These are phyloP conservation scores for Heterocephalus glaber DNA, from an alignment of 2,113 vertebrate species.

Conservation along the genomic window DNA sequence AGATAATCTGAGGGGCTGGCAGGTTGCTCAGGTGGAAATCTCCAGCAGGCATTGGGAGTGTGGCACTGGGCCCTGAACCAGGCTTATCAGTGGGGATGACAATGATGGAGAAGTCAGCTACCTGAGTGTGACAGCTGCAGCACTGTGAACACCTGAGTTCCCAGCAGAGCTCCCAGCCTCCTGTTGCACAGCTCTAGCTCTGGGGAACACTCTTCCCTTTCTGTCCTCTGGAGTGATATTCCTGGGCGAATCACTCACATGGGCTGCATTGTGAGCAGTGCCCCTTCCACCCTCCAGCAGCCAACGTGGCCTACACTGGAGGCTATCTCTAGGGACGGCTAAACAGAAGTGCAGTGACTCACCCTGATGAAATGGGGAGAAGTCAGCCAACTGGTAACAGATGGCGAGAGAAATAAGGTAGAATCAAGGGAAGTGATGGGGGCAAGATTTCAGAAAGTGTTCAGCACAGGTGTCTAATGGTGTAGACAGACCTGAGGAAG, in stretches of 20 bases:
- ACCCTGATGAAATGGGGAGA: background rate
- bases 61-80: background rate
- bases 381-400: background rate
- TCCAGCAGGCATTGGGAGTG: background rate
- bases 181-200: background rate
- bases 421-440: background rate
- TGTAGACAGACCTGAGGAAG: background rate
- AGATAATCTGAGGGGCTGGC: background rate
- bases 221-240: background rate
- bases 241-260: background rate
- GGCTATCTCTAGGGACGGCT: background rate
- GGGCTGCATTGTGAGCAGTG: background rate
- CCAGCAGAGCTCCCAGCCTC: background rate
- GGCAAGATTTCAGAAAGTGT: background rate
- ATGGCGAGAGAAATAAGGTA: background rate
- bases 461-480: background rate
- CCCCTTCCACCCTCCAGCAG: background rate
- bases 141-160: background rate
- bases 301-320: background rate
- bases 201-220: background rate
- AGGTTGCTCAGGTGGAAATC: background rate
- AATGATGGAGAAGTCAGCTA: background rate
- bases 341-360: background rate
- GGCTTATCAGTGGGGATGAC: background rate
- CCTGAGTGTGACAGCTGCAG: background rate